Evolutionary conservation across 2,888 invertebrate genomes (phyloP).

Genomic region (Digitonthophagus gazella): DNA sequence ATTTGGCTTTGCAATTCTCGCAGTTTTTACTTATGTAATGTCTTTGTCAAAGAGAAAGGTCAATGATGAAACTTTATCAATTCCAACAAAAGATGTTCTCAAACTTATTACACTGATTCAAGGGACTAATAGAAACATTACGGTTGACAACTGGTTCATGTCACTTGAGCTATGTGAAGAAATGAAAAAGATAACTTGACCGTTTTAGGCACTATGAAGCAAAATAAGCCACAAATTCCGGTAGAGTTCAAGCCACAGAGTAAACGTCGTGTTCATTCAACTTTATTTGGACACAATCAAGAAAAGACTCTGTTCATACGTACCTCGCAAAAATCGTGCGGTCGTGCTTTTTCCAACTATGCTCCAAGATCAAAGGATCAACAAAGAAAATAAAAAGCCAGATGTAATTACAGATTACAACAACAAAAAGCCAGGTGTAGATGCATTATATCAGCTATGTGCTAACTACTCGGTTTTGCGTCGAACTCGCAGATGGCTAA

Average conservation of each 20-base stretch:
- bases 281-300: constrained; percentile 34
- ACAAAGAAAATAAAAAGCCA: constrained; percentile 29
- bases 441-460: constrained; percentile 35
- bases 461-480: constrained; percentile 33
- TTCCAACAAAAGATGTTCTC: background rate
- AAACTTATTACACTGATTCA: background rate
- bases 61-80: background rate
- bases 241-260: constrained; percentile 35
- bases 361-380: constrained; percentile 28
- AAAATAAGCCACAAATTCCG: constrained; percentile 39
- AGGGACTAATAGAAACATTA: constrained; percentile 6
- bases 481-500: constrained; percentile 35
- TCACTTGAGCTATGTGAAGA: background rate
- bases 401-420: constrained; percentile 35
- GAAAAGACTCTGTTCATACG: constrained; percentile 34
- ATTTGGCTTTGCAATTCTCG: background rate
- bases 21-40: background rate
- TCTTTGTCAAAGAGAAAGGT: no score
- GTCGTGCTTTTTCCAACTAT: constrained; percentile 34
- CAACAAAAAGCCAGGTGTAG: constrained; percentile 34
- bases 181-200: constrained; percentile 17
- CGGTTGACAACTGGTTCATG: background rate
- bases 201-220: constrained; percentile 36
- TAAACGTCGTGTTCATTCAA: constrained; percentile 24
- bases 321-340: constrained; percentile 33